Evolutionary conservation across 2,797 vertebrate genomes (phyloP), one percentile per base, ranked within the genome.

Genomic region (Eleutherodactylus coqui): DNA sequence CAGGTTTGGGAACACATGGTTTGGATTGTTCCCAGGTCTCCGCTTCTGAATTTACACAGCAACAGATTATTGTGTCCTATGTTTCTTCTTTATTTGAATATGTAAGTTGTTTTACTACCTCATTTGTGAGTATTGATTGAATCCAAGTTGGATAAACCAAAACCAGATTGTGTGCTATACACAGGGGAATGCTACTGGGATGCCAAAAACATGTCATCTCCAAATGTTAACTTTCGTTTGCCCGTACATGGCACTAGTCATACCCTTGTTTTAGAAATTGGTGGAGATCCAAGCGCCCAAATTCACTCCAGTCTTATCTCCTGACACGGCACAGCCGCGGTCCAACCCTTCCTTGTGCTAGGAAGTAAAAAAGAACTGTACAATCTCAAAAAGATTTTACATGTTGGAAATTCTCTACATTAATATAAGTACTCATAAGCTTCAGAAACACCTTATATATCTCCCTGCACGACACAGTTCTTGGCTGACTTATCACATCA

Each of bases 81-180:
- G 24, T 45, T 45, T 45, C 32, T 41, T 41, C 29, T 21, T 60
- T 0, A 72, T 47, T 29, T 47, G 2, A 19, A 47, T 10, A 24
- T 29, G n/a, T 5, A 47, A 43, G n/a, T 38, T 41, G 67, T 41
- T 70, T 41, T 70, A 29, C 5, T 47, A 47, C 72, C 72, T 19
- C 45, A 29, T n/a, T 29, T 47, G 43, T 47, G 72, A 75, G 16
- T 29, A 70, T 41, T 70, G 36, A 70, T 43, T 16, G 8, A 70
- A 11, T 70, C 67, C 67, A 70, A 70, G 67, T 43, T 43, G 5
- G 21, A 47, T 14, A 47, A 75, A 75, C 43, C 43, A 75, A 16
- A 70, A 75, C 41, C 72, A 75, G 41, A 75, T 75, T 75, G 43
- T 29, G n/a, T 47, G 43, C 29, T 45, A 75, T 43, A 41, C 36